Base-by-base conservation (phyloP, 2,888 invertebrate species). In the Mamestra brassicae region DNA sequence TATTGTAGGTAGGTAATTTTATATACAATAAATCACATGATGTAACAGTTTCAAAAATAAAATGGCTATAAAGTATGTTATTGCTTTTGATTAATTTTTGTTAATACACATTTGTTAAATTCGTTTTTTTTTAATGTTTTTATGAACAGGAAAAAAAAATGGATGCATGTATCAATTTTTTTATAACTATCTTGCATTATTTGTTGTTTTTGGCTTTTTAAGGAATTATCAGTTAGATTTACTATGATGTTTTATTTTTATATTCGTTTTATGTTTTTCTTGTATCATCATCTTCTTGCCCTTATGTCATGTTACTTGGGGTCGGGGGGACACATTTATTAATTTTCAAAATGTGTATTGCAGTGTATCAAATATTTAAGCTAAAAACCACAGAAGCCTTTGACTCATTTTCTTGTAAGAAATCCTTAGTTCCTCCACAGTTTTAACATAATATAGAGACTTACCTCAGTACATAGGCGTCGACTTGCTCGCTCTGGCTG, bases 381-480 rank as follows among this genome's bases (percentile, higher is more conserved):
- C 26, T 26, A 26, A 26, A 26, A 26, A 26, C 26, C 26, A 26
- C 26, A 26, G 26, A 26, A 26, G 26, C 26, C 26, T 26, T 26
- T 26, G 26, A 26, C 26, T 26, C 26, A 26, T 54, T 17, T 52
- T 17, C 52, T 6, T 52, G 17, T 52, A 47, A 47, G 13, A 13
- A 47, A 2, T 15, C 13, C 13, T n/a, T 3, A 10, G 0, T 54
- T 1, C 26, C 2, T 11, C 6, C 7, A n/a, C 11, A 13, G 4
- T 26, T 34, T 52, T n/a, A 57, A 3, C 15, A 13, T 6, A 36
- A 52, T 8, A 8, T 26, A 38, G 26, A 3, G 34, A 94, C 97
- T 97, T 95, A 99, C 99, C 99, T 99, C 76, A 99, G 97, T 45
- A 99, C 99, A 93, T 99, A 99, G 61, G 99, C 99, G 96, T 99